Base-by-base conservation (phyloP, 2,113 vertebrate species). In the Perca flavescens region DNA sequence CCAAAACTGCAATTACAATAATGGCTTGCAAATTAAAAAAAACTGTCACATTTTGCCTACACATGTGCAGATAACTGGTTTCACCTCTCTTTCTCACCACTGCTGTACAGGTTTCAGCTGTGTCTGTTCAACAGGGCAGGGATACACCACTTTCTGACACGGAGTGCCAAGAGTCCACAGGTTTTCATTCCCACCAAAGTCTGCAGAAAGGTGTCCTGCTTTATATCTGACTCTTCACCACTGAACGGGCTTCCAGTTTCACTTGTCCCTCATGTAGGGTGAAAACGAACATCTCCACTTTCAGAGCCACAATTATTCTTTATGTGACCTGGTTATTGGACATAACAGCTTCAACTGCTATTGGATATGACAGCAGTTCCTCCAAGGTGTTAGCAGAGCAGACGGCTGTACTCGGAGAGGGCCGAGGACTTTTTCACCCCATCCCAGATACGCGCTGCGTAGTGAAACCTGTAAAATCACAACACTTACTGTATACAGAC, bases 371-470 rank as follows among this genome's bases (percentile, higher is more conserved):
- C 53, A 64, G 13, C 56, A 74, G 16, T 11, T 34, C 13, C 53
- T 22, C 40, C 34, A 1, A 31, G 28, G 9, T 4, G 46, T 84
- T 94, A 97, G 34, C 96, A 95, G 76, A 97, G 93, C 81, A 97
- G 92, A 16, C 97, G 96, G 90, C 97, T 97, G 92, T 98, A 98
- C 82, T 98, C 97, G 0, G 97, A 96, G 19, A 98, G 94, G 0
- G 97, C 97, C 0, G 97, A 97, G 2, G 97, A 98, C 83, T 98
- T 98, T 62, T 97, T 97, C 76, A 98, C 97, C 2, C 97, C 96
- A 0, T 98, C 97, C 97, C 97, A 98, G 93, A 98, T 98, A 34
- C 96, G 96, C 67, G 97, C 96, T 0, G 97, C 96, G 0, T 97
- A 98, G 88, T 98, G 97, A 89, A 98, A 97, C 97, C 97, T 98